Conservation (phyloP, 1,140 invertebrate genomes). For the Charaxes varanes region DNA sequence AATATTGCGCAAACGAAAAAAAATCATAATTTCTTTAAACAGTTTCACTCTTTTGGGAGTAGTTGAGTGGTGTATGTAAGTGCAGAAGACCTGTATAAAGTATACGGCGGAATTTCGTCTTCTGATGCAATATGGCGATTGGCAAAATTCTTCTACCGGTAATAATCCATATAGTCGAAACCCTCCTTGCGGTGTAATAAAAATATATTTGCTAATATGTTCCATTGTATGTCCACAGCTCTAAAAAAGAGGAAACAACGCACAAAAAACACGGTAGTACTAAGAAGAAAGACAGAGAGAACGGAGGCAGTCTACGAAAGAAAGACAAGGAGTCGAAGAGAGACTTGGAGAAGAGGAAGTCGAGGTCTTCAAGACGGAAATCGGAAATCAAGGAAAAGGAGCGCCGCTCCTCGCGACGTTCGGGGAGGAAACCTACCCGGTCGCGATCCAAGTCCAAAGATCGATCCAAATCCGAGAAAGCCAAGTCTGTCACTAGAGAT, state of each 20-base stretch:
- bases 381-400: conserved; percentile 43
- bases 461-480: conserved; percentile 37
- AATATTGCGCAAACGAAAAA: too few relatives aligned
- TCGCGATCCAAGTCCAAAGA: conserved; percentile 46
- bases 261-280: conserved; percentile 25
- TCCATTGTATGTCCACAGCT: conserved; percentile 14
- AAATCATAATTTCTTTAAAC: too few relatives aligned
- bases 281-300: conserved; percentile 38
- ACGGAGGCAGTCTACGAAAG: conserved; percentile 45
- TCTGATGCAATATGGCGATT: too few relatives aligned
- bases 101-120: too few relatives aligned
- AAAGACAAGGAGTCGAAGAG: conserved; percentile 48
- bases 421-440: conserved; percentile 34
- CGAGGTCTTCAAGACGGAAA: conserved; percentile 42
- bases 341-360: conserved; percentile 44
- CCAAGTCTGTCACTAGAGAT: conserved; percentile 40
- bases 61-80: too few relatives aligned
- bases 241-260: conserved; percentile 22
- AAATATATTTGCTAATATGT: too few relatives aligned
- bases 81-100: too few relatives aligned
- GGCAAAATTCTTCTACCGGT: too few relatives aligned
- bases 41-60: too few relatives aligned
- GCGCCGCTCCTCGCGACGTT: conserved; percentile 35
- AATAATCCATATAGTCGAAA: too few relatives aligned
- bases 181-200: too few relatives aligned